Percentiles rank a stretch among this genome's conserved stretches.
phyloP scores from a whole-genome alignment of 1,140 invertebrate species.

The Polypedilum pembai region DNA sequence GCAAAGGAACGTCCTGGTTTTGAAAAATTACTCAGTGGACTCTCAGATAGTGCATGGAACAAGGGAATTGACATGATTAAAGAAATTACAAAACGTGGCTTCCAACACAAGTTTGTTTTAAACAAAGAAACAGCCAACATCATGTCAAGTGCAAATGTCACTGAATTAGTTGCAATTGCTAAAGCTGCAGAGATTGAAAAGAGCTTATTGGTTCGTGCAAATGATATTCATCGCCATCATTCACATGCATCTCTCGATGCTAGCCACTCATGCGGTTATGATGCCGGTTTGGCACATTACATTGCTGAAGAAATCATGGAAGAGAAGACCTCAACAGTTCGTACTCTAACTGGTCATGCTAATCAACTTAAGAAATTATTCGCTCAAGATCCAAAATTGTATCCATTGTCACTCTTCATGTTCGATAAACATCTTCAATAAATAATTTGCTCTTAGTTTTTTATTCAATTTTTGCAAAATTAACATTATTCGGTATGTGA shows the following conservation, averaged over 20 bases:
- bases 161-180: slow-evolving; percentile 62
- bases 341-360: slow-evolving; percentile 61
- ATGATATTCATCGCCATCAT: slow-evolving; percentile 52
- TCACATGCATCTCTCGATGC: slow-evolving; percentile 41
- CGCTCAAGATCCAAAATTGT: slow-evolving; percentile 49
- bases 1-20: slow-evolving; percentile 68
- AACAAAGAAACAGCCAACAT: slow-evolving; percentile 29
- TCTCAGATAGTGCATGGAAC: slow-evolving; percentile 67
- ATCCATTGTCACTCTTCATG: slow-evolving; percentile 57
- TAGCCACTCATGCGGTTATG: slow-evolving; percentile 48
- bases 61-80: slow-evolving; percentile 66
- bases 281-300: slow-evolving; percentile 62
- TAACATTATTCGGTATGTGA: no score
- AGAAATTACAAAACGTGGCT: slow-evolving; percentile 65
- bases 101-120: slow-evolving; percentile 32
- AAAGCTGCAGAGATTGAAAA: slow-evolving; percentile 67
- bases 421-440: slow-evolving; percentile 64
- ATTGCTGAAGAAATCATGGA: slow-evolving; percentile 67
- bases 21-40: slow-evolving; percentile 59
- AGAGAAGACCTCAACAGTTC: slow-evolving; percentile 56
- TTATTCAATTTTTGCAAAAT: no score
- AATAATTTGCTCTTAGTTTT: neutral
- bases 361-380: slow-evolving; percentile 59
- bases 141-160: slow-evolving; percentile 38
- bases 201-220: slow-evolving; percentile 56